Percentiles rank a stretch among this genome's conserved stretches.
Evolutionary conservation across 2,797 vertebrate species (phyloP).

Genomic region (Lepilemur septentrionalis): DNA sequence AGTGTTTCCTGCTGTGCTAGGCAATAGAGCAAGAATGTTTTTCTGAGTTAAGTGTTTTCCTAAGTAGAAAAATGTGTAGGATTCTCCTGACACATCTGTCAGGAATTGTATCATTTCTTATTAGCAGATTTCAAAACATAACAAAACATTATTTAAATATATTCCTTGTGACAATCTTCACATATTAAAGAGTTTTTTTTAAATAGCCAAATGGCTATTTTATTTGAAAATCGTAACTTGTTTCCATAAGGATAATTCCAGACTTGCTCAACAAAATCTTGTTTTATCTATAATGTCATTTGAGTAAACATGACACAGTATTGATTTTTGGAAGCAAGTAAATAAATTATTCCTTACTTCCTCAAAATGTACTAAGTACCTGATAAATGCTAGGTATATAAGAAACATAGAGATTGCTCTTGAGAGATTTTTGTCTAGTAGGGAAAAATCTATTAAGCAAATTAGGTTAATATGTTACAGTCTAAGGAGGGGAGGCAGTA

Average conservation of each 20-base stretch:
- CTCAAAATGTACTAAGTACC: not conserved
- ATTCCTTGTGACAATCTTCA: not conserved
- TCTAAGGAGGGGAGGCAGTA: too few relatives aligned
- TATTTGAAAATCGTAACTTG: not conserved
- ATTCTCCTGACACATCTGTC: not conserved
- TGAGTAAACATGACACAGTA: not conserved
- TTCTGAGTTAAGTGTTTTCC: not conserved
- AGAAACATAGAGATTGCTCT: not conserved
- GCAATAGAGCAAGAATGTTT: not conserved
- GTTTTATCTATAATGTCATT: not conserved
- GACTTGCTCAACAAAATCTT: not conserved
- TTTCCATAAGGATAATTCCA: not conserved
- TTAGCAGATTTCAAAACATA: not conserved
- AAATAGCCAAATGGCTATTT: not conserved
- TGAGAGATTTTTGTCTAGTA: not conserved
- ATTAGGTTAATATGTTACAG: not conserved
- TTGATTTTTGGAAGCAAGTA: not conserved
- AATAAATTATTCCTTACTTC: not conserved
- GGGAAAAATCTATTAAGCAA: not conserved
- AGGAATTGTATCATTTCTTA: not conserved
- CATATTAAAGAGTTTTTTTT: not conserved
- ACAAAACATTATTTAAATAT: not conserved
- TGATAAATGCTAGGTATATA: not conserved
- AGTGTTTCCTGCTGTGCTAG: not conserved
- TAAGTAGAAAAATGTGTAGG: not conserved